Evolutionary conservation across 30 jellyfish, hydroid and myxozoan species (phyloP).

Genomic region (Chrysaora quinquecirrha): DNA sequence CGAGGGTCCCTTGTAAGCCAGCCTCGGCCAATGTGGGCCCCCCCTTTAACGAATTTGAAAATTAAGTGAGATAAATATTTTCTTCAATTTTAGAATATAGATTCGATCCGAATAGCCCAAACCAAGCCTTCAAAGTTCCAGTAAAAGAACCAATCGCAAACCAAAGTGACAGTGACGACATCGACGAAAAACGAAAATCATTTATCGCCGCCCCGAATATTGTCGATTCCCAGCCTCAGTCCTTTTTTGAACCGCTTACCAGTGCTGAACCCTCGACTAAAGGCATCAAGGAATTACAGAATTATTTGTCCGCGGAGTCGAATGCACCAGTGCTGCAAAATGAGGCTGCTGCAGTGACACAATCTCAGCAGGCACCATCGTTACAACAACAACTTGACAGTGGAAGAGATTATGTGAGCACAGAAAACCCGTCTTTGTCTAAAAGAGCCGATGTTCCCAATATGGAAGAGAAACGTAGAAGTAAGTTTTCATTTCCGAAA

Average conservation of each 20-base stretch:
- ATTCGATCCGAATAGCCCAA: constrained; percentile 78
- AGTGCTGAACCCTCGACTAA: constrained; percentile 1
- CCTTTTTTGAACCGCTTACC: background rate
- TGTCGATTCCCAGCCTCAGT: background rate
- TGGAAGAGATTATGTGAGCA: background rate
- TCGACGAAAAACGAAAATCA: constrained; percentile 50
- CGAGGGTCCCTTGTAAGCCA: too few species aligned
- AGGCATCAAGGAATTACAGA: constrained; percentile 59
- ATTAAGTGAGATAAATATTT: too few species aligned
- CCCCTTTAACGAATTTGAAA: too few species aligned
- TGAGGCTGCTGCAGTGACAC: constrained; percentile 17
- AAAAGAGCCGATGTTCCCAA: constrained; percentile 37
- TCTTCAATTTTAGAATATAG: constrained; percentile 67
- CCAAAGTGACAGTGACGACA: background rate
- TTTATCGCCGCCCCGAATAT: constrained; percentile 25
- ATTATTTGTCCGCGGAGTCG: constrained; percentile 38
- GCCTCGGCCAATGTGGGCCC: too few species aligned
- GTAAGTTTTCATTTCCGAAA: constrained; percentile 16
- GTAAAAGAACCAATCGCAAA: constrained; percentile 22
- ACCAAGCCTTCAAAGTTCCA: constrained; percentile 67
- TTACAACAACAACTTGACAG: constrained; percentile 9
- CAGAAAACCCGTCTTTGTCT: background rate
- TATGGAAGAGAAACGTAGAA: constrained; percentile 7
- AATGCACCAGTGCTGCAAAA: background rate
- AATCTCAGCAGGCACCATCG: background rate